These are phyloP conservation scores for Probosciger aterrimus DNA, from an alignment of 2,113 vertebrate species.

Conservation along the genomic window DNA sequence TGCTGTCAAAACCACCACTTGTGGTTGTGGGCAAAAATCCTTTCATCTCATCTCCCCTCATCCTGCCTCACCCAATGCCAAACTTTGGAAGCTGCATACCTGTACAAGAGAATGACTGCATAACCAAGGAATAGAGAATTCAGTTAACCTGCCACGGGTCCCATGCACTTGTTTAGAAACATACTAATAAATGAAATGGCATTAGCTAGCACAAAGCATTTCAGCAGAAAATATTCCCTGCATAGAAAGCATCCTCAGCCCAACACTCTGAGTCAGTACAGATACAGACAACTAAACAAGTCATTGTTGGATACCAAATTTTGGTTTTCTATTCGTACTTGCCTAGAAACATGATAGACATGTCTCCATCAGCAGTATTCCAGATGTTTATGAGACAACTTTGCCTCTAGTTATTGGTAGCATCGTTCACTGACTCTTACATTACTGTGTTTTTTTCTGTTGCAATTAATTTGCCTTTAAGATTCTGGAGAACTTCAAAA, in stretches of 20 bases:
- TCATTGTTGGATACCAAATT: background rate
- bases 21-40: background rate
- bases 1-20: background rate
- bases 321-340: background rate
- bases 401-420: background rate
- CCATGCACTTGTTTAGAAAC: background rate
- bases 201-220: background rate
- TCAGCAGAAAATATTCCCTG: background rate
- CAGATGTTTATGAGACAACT: background rate
- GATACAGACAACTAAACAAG: background rate
- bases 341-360: background rate
- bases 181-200: background rate
- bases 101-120: background rate
- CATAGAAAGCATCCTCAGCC: background rate
- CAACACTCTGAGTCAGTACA: background rate
- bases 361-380: background rate
- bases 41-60: background rate
- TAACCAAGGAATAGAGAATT: background rate
- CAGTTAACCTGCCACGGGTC: background rate
- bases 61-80: background rate
- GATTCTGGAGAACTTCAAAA: background rate
- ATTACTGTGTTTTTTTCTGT: background rate
- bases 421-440: background rate
- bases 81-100: background rate
- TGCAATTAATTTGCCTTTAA: background rate